A percentile compares a stretch with the other conserved stretches of the same genome.
phyloP scores from a whole-genome alignment of 1,140 invertebrate genomes.

The Bursaphelenchus mucronatus region DNA sequence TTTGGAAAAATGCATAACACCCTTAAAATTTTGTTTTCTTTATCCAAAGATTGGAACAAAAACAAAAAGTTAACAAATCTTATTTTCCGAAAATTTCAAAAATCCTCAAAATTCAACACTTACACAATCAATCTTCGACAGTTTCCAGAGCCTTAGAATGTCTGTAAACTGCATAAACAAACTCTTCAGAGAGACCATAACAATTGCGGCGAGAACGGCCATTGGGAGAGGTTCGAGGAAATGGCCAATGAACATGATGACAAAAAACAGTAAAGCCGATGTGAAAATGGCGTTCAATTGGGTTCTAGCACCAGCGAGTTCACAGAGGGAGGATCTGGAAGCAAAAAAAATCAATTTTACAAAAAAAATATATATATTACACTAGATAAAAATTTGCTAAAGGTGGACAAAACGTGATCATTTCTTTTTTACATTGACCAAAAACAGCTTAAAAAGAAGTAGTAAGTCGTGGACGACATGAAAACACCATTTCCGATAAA shows the following conservation, averaged over 20 bases:
- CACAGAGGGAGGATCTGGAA: conserved; percentile 55
- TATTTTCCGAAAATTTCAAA: too few relatives aligned
- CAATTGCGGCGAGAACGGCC: conserved; percentile 64
- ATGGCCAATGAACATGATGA: conserved; percentile 63
- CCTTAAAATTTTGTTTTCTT: too few relatives aligned
- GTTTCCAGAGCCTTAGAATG: conserved; percentile 60
- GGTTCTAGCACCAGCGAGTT: conserved; percentile 57
- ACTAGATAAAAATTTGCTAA: background rate
- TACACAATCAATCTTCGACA: conserved; percentile 63
- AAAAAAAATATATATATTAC: too few relatives aligned
- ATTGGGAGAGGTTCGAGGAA: conserved; percentile 65
- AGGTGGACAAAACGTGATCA: conserved; percentile 62
- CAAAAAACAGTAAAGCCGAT: conserved; percentile 61
- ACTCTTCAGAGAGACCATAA: conserved; percentile 64
- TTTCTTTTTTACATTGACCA: too few relatives aligned
- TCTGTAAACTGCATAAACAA: conserved; percentile 64
- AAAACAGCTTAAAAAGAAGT: too few relatives aligned
- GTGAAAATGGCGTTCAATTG: conserved; percentile 57
- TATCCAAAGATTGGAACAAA: too few relatives aligned
- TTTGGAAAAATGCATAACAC: background rate
- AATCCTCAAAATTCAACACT: conserved; percentile 27
- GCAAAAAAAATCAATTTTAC: background rate
- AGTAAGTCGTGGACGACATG: too few relatives aligned
- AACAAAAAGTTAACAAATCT: too few relatives aligned
- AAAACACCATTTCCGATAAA: too few relatives aligned